A percentile compares a stretch with the other conserved stretches of the same genome.
phyloP scores from a whole-genome alignment of 2,888 invertebrate genomes.

The Pomacea canaliculata region DNA sequence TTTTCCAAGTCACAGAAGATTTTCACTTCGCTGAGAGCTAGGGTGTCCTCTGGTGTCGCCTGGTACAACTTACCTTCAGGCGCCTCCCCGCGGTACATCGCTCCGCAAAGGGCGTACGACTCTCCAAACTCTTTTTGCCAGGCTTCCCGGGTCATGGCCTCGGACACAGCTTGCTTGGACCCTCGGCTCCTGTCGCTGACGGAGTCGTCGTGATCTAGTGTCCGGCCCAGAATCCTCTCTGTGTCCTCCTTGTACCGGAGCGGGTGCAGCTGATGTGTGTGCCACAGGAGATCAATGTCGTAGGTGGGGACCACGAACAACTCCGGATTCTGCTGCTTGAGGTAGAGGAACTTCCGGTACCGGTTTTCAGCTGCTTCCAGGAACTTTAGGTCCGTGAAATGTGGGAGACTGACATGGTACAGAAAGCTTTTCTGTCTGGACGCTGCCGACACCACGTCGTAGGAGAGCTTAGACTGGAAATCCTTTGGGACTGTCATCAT shows the following conservation, averaged over 20 bases:
- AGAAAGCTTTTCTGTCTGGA: slow-evolving; percentile 69
- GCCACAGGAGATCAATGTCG: slow-evolving; percentile 72
- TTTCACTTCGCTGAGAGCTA: slow-evolving; percentile 47
- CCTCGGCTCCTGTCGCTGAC: slow-evolving; percentile 70
- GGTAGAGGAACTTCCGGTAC: slow-evolving; percentile 68
- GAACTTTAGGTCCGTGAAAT: slow-evolving; percentile 70
- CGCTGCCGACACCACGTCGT: slow-evolving; percentile 71
- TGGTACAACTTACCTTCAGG: slow-evolving; percentile 67
- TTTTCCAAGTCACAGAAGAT: background rate
- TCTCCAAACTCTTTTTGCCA: slow-evolving; percentile 45
- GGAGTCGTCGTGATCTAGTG: slow-evolving; percentile 71
- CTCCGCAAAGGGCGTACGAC: slow-evolving; percentile 67
- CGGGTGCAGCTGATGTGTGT: slow-evolving; percentile 71
- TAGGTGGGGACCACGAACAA: slow-evolving; percentile 72
- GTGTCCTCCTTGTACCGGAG: slow-evolving; percentile 55
- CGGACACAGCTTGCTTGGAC: slow-evolving; percentile 68
- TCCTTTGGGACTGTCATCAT: no score
- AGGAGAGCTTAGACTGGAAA: slow-evolving; percentile 37
- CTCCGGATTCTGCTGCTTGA: slow-evolving; percentile 68
- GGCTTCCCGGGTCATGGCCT: slow-evolving; percentile 34
- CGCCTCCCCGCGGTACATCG: slow-evolving; percentile 71
- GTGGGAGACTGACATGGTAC: slow-evolving; percentile 70
- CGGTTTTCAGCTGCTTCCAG: slow-evolving; percentile 64
- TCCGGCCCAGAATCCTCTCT: slow-evolving; percentile 43
- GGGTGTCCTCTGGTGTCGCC: slow-evolving; percentile 56